phyloP scores from a whole-genome alignment of 1,140 invertebrate species.

The Lucilia cuprina region DNA sequence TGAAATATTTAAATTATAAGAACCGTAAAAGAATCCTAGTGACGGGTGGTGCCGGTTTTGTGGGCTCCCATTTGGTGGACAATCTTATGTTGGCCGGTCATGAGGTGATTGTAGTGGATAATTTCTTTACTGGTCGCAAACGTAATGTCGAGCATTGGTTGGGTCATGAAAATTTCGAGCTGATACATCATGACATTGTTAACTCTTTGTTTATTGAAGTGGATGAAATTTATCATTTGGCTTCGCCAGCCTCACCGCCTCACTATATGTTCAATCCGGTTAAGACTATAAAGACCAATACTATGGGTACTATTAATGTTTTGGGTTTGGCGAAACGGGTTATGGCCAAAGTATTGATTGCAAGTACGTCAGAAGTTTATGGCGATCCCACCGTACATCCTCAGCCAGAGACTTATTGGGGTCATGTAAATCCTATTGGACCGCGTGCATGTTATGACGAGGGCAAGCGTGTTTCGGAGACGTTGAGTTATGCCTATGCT shows the following conservation, averaged over 20 bases:
- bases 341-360: slow-evolving; percentile 92
- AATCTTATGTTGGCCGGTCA: slow-evolving; percentile 94
- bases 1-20: slow-evolving; percentile 89
- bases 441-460: slow-evolving; percentile 98
- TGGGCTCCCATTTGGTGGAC: slow-evolving; percentile 97
- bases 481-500: slow-evolving; percentile 95
- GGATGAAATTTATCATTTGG: slow-evolving; percentile 99
- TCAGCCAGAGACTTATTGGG: slow-evolving; percentile 96
- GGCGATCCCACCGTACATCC: slow-evolving; percentile 97
- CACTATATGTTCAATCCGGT: slow-evolving; percentile 99
- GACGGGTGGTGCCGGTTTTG: slow-evolving; percentile 98
- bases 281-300: slow-evolving; percentile 99
- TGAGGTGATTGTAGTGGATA: slow-evolving; percentile 97
- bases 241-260: slow-evolving; percentile 97
- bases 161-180: slow-evolving; percentile 98
- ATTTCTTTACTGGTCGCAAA: slow-evolving; percentile 97
- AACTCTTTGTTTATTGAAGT: slow-evolving; percentile 97
- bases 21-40: slow-evolving; percentile 90
- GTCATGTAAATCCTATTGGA: slow-evolving; percentile 98
- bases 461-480: slow-evolving; percentile 96
- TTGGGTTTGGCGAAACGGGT: slow-evolving; percentile 93
- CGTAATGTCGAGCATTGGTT: slow-evolving; percentile 98
- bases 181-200: slow-evolving; percentile 98
- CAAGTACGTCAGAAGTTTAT: slow-evolving; percentile 98
- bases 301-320: slow-evolving; percentile 97